Evolutionary conservation across 2,888 invertebrate species (phyloP).

Genomic region (Helicoverpa assulta): DNA sequence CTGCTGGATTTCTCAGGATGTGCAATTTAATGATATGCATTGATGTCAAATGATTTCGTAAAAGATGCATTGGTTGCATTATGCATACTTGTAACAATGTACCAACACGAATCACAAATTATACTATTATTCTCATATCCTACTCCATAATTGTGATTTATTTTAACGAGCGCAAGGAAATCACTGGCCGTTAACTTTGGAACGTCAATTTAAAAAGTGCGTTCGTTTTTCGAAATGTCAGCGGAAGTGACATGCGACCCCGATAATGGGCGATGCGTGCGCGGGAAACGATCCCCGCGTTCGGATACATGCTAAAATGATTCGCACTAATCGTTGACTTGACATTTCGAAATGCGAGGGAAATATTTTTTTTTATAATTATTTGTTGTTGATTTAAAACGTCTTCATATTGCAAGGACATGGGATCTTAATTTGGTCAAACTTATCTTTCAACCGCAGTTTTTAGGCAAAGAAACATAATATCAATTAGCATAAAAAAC

Average conservation of each 20-base stretch:
- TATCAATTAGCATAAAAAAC: background rate
- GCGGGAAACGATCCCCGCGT: slow-evolving; percentile 62
- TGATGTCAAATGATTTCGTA: too few species aligned
- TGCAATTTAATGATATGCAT: too few species aligned
- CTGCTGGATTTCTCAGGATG: too few species aligned
- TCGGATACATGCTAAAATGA: slow-evolving; percentile 66
- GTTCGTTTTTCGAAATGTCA: slow-evolving; percentile 72
- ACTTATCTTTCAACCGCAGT: background rate
- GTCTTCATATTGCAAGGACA: background rate
- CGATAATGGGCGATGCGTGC: slow-evolving; percentile 72
- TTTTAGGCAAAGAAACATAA: background rate
- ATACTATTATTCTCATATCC: slow-evolving; percentile 6
- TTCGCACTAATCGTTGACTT: slow-evolving; percentile 64
- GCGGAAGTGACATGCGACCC: slow-evolving; percentile 69
- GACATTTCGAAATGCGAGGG: slow-evolving; percentile 65
- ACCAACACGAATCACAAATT: background rate
- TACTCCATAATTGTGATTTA: slow-evolving; percentile 30
- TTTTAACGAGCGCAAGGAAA: slow-evolving; percentile 45
- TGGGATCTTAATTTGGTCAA: background rate
- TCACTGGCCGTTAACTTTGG: slow-evolving; percentile 49
- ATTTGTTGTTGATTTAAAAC: slow-evolving; percentile 10
- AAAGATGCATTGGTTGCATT: background rate
- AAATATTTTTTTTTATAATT: background rate
- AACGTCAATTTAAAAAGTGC: slow-evolving; percentile 39
- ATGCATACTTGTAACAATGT: background rate